A percentile compares a stretch with the other conserved stretches of the same genome.
Conservation (phyloP, 2,797 vertebrate genomes). For the Enteromius viviparus region DNA sequence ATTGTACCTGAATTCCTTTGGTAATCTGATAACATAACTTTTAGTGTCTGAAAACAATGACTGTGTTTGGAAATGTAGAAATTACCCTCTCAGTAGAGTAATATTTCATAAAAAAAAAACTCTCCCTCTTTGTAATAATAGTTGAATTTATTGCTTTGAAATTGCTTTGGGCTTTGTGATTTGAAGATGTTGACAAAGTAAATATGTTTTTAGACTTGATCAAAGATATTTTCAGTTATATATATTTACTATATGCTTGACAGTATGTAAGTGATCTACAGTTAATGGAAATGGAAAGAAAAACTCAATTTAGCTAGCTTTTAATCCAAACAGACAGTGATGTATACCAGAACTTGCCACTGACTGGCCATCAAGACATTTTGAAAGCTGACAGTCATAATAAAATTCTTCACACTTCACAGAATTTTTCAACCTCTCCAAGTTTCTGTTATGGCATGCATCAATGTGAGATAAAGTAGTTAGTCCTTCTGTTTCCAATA, state of each 20-base stretch:
- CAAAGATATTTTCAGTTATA: not conserved
- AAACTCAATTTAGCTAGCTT: not conserved
- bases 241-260: not conserved
- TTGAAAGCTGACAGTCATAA: not conserved
- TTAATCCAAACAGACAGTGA: not conserved
- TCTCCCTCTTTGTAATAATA: not conserved
- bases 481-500: slow-evolving; percentile 1
- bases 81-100: not conserved
- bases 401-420: not conserved
- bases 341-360: not conserved
- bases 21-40: not conserved
- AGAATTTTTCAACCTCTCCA: not conserved
- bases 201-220: not conserved
- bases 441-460: not conserved
- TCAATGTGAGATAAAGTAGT: not conserved
- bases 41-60: not conserved
- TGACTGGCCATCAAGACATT: not conserved
- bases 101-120: not conserved
- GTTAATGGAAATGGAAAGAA: not conserved
- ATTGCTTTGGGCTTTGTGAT: not conserved
- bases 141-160: not conserved
- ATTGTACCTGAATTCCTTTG: not conserved
- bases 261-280: not conserved
- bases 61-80: not conserved
- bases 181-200: not conserved